phyloP scores from a whole-genome alignment of 1,140 invertebrate species.

The Drosophila seguyi region DNA sequence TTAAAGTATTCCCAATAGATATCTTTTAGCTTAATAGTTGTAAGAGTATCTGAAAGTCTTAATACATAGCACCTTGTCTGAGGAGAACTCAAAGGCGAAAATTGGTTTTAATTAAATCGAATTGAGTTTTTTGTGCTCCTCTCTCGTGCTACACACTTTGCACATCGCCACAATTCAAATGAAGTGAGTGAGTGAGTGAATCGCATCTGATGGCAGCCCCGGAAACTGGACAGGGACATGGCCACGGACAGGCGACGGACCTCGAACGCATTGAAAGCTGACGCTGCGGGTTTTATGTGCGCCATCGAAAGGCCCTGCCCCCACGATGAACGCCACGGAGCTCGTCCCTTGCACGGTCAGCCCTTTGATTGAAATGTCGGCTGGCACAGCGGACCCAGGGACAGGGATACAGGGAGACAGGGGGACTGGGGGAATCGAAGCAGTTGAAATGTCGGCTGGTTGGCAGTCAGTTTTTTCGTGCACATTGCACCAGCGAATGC shows the following conservation, averaged over 20 bases:
- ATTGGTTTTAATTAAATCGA: conserved; percentile 85
- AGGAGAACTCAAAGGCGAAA: conserved; percentile 67
- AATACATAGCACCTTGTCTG: neutral
- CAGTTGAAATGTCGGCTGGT: conserved; percentile 65
- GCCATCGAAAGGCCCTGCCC: conserved; percentile 53
- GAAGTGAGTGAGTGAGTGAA: conserved; percentile 51
- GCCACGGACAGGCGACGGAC: conserved; percentile 60
- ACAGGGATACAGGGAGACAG: neutral
- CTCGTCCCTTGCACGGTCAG: conserved; percentile 23
- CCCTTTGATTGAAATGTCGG: conserved; percentile 79
- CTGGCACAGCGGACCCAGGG: conserved; percentile 51
- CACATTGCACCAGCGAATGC: conserved; percentile 68
- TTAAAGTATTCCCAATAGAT: neutral
- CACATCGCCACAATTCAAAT: conserved; percentile 50
- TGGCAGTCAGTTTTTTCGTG: conserved; percentile 68
- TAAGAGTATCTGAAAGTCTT: conserved; percentile 2
- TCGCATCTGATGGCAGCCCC: conserved; percentile 34
- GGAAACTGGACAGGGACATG: conserved; percentile 38
- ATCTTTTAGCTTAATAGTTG: neutral
- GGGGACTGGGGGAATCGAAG: conserved; percentile 41
- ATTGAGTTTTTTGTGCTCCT: conserved; percentile 67
- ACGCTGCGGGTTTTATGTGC: conserved; percentile 74
- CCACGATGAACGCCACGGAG: conserved; percentile 11
- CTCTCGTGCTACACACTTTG: conserved; percentile 40
- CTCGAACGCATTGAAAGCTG: conserved; percentile 79